These are phyloP conservation scores for Dicaeum eximium DNA, from an alignment of 2,113 vertebrate genomes.

Conservation along the genomic window DNA sequence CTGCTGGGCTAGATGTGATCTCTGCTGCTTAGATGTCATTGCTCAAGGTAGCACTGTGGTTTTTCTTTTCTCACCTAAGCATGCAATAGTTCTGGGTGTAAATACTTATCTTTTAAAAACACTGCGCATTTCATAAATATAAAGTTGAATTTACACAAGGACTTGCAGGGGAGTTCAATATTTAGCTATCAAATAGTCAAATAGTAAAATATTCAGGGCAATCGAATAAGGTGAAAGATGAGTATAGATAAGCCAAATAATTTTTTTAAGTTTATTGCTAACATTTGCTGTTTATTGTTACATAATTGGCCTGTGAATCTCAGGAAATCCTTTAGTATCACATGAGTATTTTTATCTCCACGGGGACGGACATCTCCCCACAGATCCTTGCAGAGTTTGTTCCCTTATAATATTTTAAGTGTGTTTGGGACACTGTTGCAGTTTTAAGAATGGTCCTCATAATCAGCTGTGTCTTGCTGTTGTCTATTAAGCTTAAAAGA, in stretches of 20 bases:
- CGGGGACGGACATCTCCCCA: background rate
- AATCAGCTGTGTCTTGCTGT: background rate
- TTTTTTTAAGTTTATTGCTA: background rate
- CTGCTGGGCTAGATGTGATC: background rate
- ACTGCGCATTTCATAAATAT: background rate
- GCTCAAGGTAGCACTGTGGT: background rate
- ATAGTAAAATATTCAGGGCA: background rate
- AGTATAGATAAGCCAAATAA: background rate
- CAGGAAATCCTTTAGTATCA: background rate
- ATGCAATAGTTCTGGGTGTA: background rate
- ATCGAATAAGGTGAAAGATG: background rate
- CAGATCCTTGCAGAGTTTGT: background rate
- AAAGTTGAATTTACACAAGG: background rate
- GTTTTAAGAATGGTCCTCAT: background rate
- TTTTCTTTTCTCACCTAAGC: background rate
- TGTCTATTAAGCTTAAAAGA: background rate
- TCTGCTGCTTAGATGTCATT: background rate
- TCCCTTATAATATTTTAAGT: background rate
- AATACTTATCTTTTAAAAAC: background rate
- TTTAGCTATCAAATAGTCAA: background rate
- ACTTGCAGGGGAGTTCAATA: background rate
- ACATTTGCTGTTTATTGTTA: background rate
- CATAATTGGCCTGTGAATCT: background rate
- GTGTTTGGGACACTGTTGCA: background rate
- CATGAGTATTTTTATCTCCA: background rate